phyloP scores from a whole-genome alignment of 2,113 vertebrate genomes.

The Trichechus manatus region DNA sequence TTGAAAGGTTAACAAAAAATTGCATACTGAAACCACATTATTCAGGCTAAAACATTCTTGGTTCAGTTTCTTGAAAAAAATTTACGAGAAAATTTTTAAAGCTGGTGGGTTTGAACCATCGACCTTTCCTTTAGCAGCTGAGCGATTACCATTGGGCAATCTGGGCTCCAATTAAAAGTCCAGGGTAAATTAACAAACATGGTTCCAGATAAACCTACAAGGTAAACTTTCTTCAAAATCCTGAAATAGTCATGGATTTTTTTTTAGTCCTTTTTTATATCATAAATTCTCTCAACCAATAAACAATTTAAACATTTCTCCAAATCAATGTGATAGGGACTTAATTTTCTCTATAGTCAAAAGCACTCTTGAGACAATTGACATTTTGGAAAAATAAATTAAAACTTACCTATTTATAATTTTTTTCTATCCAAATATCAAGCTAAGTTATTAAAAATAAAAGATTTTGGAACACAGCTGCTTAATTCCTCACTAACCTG shows the following conservation, averaged over 20 bases:
- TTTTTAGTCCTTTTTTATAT: background rate
- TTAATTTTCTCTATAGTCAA: background rate
- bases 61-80: background rate
- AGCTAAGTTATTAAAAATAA: background rate
- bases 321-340: background rate
- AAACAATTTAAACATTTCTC: background rate
- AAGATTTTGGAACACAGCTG: background rate
- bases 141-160: too few relatives aligned
- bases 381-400: background rate
- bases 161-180: background rate
- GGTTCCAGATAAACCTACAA: background rate
- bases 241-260: background rate
- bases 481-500: background rate
- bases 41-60: background rate
- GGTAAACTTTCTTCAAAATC: background rate
- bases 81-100: background rate
- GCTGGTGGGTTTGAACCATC: too few relatives aligned
- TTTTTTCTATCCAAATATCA: too few relatives aligned
- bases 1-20: background rate
- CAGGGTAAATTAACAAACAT: background rate
- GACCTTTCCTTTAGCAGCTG: too few relatives aligned
- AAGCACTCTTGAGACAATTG: background rate
- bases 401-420: background rate
- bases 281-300: background rate
- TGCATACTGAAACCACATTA: background rate